phyloP scores from a whole-genome alignment of 2,113 vertebrate species.

The Channa argus region DNA sequence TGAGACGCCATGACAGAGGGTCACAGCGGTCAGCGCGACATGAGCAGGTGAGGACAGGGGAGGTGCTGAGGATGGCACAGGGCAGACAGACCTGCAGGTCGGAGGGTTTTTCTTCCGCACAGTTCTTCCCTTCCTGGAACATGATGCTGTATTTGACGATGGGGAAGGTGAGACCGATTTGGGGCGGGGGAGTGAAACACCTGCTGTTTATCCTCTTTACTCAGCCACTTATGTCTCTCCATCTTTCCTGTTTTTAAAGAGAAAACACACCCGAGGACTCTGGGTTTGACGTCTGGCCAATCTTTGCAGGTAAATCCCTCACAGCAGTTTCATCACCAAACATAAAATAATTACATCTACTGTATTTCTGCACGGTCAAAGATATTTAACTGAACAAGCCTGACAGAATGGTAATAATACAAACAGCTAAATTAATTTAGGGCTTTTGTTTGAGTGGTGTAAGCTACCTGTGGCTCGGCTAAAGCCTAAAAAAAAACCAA shows the following conservation, averaged over 20 bases:
- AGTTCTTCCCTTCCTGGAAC: constrained; percentile 60
- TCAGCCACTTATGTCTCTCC: constrained; percentile 34
- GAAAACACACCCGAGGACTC: constrained; percentile 1
- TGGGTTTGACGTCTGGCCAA: background rate
- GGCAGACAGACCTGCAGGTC: background rate
- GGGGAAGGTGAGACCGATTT: constrained; percentile 26
- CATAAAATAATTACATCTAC: too few species aligned
- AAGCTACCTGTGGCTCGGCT: too few species aligned
- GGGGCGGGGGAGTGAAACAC: constrained; percentile 45
- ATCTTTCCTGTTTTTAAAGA: constrained; percentile 7
- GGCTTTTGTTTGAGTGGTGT: too few species aligned
- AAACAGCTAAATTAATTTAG: too few species aligned
- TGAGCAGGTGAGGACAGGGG: constrained; percentile 23
- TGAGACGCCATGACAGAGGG: constrained; percentile 29
- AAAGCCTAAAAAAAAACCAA: too few species aligned
- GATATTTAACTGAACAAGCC: too few species aligned
- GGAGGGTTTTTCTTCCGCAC: constrained; percentile 43
- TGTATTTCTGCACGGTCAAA: too few species aligned
- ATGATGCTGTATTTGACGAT: constrained; percentile 40
- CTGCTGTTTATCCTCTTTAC: constrained; percentile 59
- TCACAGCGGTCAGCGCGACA: constrained; percentile 28
- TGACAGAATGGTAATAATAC: too few species aligned
- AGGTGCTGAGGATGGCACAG: background rate
- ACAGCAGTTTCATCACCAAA: background rate
- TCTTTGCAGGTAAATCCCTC: background rate